Percentiles rank a stretch among this genome's conserved stretches.
These are phyloP conservation scores for Jordanella pulchra DNA, from an alignment of 2,797 vertebrate species.

Conservation along the genomic window DNA sequence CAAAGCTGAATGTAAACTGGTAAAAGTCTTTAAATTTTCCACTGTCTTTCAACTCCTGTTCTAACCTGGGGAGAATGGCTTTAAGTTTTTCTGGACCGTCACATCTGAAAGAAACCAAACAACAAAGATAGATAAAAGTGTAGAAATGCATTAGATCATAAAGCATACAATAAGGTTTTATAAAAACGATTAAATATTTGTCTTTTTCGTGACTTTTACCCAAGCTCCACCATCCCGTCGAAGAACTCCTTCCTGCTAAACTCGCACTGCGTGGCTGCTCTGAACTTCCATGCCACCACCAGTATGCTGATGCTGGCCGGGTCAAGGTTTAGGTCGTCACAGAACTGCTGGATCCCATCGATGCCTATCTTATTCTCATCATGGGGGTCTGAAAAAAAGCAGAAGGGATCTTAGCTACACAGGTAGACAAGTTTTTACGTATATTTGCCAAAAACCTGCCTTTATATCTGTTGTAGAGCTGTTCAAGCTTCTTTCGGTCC, in stretches of 20 bases:
- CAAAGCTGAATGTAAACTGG: constrained; percentile 97
- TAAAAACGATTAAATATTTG: not conserved
- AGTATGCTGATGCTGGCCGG: constrained; percentile 93
- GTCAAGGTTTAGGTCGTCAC: constrained; percentile 92
- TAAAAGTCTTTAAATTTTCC: constrained; percentile 96
- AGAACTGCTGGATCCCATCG: constrained; percentile 96
- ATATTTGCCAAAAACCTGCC: constrained; percentile 70
- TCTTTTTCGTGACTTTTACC: constrained; percentile 77
- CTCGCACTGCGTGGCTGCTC: constrained; percentile 95
- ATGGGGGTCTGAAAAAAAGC: constrained; percentile 85
- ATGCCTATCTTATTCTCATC: constrained; percentile 98
- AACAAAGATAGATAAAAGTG: not conserved
- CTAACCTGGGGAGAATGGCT: constrained; percentile 88
- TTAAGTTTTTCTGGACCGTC: constrained; percentile 93
- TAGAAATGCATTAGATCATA: not conserved
- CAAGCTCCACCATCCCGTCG: constrained; percentile 93
- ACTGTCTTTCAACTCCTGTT: constrained; percentile 92
- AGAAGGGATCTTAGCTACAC: constrained; percentile 1
- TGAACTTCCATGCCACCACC: constrained; percentile 95
- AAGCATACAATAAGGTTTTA: not conserved
- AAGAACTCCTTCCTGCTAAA: constrained; percentile 97
- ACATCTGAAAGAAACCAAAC: constrained; percentile 80
- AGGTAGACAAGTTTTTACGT: not conserved
- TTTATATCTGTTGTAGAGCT: constrained; percentile 93
- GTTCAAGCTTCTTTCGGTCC: constrained; percentile 93